Evolutionary conservation across 2,888 invertebrate species (phyloP), one percentile per base, ranked within the genome.

Genomic region (Platycnemis pennipes): DNA sequence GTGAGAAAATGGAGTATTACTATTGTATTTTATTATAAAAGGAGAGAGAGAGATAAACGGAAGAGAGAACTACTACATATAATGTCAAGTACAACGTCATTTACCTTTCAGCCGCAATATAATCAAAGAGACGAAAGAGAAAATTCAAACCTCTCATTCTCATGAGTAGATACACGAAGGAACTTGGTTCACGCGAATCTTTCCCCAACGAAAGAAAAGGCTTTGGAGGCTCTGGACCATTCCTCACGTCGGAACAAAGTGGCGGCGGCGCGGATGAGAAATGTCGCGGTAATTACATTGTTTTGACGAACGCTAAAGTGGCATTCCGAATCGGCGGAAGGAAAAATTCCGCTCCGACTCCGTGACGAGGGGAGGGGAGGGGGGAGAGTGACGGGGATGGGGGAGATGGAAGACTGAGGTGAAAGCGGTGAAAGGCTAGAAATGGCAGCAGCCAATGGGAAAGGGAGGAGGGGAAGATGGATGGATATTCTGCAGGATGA

Each of bases 401-500:
- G 63, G 2, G 63, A 26, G 8, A 63, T 3, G 63, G 77, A 37
- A 77, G 31, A 26, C 11, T 37, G 77, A 13, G 37, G 77, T 37
- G 77, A 77, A 77, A 77, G 77, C 63, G 63, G 63, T 63, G 63
- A 63, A 63, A 63, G 63, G 63, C 63, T 26, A 26, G 63, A 49
- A 26, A 63, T 26, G 63, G 63, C 63, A 19, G 49, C 63, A 22
- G 63, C 16, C 63, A 63, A 22, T 16, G 13, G 63, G 22, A 22
- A 26, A 5, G 49, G 49, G 11, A 3, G 49, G 49, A 19, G 63
- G 63, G 63, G 26, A 26, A 19, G 63, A 77, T 77, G 77, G 77
- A 77, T 77, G 77, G 77, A 77, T 77, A 77, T 77, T 77, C 77
- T 77, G 31, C 77, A 37, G 63, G 63, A 49, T 49, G 49, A 77